Evolutionary conservation across 2,797 vertebrate species (phyloP), one percentile per base, ranked within the genome.

Genomic region (Sebastes elongatus): DNA sequence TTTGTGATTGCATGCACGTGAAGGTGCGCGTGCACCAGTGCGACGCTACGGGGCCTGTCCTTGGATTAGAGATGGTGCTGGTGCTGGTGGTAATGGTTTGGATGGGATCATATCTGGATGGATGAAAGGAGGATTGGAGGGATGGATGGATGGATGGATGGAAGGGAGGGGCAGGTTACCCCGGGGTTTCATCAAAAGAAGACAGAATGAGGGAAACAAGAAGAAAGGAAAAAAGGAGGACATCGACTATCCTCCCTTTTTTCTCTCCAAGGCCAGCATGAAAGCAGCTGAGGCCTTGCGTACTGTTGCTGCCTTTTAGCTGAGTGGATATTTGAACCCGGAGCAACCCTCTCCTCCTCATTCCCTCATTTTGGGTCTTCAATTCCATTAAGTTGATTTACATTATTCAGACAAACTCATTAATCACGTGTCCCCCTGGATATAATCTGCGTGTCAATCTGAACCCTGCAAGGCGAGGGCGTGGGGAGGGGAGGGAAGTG

Each of bases 361-460:
- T 52, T 75, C 49, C 60, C 78, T 85, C 53, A 59, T 89, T 85
- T 66, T 61, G 80, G 92, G 93, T 94, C 87, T 89, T 95, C 94
- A 93, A 82, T 96, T 96, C 96, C 95, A 96, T 97, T 96, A 96
- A 88, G 88, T 93, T 96, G 93, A 96, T 97, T 96, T 95, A 94
- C 95, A 94, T 96, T 95, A 96, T 94, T 95, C 91, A 33, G 86
- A 86, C 94, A 94, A 93, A 94, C 89, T 83, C 89, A 80, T 94
- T 93, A 96, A 96, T 96, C 92, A 94, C 79, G 85, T 95, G 18
- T 94, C 93, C 91, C 93, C 91, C 83, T 84, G 85, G 77, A 90
- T 92, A 93, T 94, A 94, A 93, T 94, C 90, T 91, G 63, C 74
- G 81, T 91, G 87, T 92, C 90, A 89, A 89, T 91, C 92, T 92